Conservation (phyloP, 1,140 invertebrate genomes). For the Heliconius melpomene region DNA sequence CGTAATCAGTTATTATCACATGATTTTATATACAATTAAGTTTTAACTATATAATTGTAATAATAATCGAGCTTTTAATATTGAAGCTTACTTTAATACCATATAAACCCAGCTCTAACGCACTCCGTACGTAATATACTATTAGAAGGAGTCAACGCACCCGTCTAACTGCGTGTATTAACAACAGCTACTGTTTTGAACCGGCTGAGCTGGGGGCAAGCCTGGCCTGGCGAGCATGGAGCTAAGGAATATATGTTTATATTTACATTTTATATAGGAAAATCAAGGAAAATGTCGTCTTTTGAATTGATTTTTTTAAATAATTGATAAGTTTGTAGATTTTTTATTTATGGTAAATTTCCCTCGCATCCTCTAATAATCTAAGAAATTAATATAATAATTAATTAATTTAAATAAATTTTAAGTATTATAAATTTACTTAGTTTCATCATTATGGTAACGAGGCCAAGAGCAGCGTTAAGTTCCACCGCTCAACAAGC, state of each 20-base stretch:
- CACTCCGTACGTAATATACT: slow-evolving; percentile 58
- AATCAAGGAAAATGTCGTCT: background rate
- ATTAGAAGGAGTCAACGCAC: slow-evolving; percentile 71
- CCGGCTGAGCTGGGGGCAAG: slow-evolving; percentile 41
- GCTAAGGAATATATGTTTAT: slow-evolving; percentile 38
- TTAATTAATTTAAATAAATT: too few species aligned
- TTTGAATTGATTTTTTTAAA: background rate
- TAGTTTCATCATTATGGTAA: too few species aligned
- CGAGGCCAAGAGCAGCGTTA: too few species aligned
- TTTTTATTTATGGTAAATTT: background rate
- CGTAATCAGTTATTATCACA: too few species aligned
- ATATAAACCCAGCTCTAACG: slow-evolving; percentile 48
- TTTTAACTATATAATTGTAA: too few species aligned
- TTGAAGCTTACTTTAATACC: background rate
- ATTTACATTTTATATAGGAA: slow-evolving; percentile 10
- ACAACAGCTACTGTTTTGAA: slow-evolving; percentile 66
- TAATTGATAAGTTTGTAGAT: background rate
- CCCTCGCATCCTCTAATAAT: too few species aligned
- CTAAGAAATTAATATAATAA: too few species aligned
- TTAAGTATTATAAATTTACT: too few species aligned
- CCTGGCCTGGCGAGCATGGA: slow-evolving; percentile 5
- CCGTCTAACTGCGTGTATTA: slow-evolving; percentile 58
- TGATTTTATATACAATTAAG: too few species aligned
- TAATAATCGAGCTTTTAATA: too few species aligned
- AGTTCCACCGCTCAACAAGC: too few species aligned